These are phyloP conservation scores for Hormaphis cornu DNA, from an alignment of 1,140 invertebrate species.

Conservation along the genomic window DNA sequence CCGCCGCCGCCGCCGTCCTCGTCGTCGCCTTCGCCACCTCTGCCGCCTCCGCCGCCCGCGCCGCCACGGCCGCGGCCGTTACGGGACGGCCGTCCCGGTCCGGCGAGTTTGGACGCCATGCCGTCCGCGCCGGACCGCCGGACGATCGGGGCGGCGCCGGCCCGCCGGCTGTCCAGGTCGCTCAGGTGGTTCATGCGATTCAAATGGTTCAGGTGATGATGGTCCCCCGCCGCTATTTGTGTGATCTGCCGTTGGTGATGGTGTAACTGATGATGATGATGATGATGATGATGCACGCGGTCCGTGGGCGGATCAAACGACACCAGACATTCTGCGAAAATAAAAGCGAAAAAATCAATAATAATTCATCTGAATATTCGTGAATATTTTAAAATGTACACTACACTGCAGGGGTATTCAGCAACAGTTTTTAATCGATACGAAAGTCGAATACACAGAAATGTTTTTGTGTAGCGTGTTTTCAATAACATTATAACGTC, in stretches of 20 bases:
- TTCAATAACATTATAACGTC: no score
- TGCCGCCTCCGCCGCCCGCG: neutral
- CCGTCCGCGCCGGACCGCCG: neutral
- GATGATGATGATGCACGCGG: constrained; percentile 14
- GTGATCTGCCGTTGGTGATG: constrained; percentile 13
- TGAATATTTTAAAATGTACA: no score
- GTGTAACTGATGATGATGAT: constrained; percentile 17
- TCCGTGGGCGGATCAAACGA: constrained; percentile 25
- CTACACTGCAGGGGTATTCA: no score
- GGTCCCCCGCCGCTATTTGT: constrained; percentile 12
- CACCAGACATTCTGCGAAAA: constrained; percentile 18
- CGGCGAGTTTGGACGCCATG: neutral
- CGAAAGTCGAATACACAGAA: no score
- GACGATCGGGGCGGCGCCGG: constrained; percentile 15
- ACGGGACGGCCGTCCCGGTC: constrained; percentile 12
- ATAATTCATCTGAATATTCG: no score
- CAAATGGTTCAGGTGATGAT: neutral
- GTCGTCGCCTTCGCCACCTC: neutral
- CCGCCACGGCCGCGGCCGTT: neutral
- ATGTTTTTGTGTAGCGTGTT: no score
- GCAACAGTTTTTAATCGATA: no score
- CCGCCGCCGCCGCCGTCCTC: neutral
- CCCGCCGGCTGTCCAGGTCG: neutral
- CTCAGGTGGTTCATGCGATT: neutral
- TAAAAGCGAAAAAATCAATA: no score